Conservation (phyloP, 1,140 invertebrate species). For the Ectropis grisescens region DNA sequence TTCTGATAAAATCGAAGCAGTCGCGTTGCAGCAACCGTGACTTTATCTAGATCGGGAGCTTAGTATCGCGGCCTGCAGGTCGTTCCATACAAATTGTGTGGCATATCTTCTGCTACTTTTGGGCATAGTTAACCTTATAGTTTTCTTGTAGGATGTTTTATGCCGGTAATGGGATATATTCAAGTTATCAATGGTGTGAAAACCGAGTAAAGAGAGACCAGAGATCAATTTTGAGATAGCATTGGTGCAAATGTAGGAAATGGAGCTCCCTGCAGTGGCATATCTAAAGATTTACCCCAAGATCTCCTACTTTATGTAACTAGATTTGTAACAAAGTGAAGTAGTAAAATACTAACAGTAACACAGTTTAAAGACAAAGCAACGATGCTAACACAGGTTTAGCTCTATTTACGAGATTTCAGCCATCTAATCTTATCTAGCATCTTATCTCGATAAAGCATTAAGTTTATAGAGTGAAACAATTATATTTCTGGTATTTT, state of each 20-base stretch:
- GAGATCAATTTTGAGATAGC: conserved; percentile 8
- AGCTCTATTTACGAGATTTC: no score
- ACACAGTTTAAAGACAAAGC: no score
- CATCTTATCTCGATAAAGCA: no score
- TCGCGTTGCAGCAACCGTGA: conserved; percentile 31
- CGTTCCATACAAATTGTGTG: conserved; percentile 64
- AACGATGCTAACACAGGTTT: no score
- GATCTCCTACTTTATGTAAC: no score
- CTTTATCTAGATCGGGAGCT: conserved; percentile 50
- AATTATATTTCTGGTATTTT: no score
- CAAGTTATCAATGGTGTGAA: conserved; percentile 41
- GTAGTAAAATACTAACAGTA: no score
- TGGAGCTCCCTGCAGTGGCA: no score
- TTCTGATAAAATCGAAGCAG: conserved; percentile 43
- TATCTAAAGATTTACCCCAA: no score
- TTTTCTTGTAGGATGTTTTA: conserved; percentile 42
- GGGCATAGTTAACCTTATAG: conserved; percentile 62
- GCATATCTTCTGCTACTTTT: conserved; percentile 58
- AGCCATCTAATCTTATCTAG: no score
- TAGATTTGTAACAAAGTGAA: no score
- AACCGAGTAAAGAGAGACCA: conserved; percentile 14
- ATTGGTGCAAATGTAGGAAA: conserved; percentile 10
- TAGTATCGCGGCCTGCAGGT: conserved; percentile 38
- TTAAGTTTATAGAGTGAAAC: no score
- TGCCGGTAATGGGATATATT: conserved; percentile 46